Conservation (phyloP, 2,797 vertebrate species). For the Jordanella pulchra region DNA sequence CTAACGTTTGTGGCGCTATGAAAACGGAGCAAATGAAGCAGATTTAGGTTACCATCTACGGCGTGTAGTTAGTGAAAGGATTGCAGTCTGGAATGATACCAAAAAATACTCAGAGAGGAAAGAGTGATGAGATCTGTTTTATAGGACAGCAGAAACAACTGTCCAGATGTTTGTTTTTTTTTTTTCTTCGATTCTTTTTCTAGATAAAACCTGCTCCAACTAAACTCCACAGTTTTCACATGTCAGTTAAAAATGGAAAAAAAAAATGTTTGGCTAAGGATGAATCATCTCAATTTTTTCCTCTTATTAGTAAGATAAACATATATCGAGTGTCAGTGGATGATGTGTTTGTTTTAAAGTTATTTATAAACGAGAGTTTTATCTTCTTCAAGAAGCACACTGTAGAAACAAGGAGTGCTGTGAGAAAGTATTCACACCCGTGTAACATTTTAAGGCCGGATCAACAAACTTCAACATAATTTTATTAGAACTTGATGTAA, state of each 20-base stretch:
- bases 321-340: slow-evolving; percentile 37
- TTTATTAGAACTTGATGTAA: neutral
- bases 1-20: slow-evolving; percentile 6
- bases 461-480: neutral
- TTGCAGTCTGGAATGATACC: neutral
- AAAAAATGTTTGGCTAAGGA: slow-evolving; percentile 24
- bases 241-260: slow-evolving; percentile 30
- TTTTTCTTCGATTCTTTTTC: neutral
- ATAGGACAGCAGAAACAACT: slow-evolving; percentile 13
- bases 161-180: slow-evolving; percentile 1
- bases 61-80: neutral
- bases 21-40: neutral
- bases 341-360: slow-evolving; percentile 12
- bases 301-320: slow-evolving; percentile 38
- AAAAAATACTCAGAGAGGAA: slow-evolving; percentile 1
- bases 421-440: neutral
- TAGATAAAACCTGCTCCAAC: slow-evolving; percentile 15
- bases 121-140: slow-evolving; percentile 27
- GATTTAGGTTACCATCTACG: neutral
- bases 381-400: neutral
- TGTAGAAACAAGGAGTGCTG: neutral
- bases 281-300: slow-evolving; percentile 19
- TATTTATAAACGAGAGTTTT: neutral
- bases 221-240: slow-evolving; percentile 21
- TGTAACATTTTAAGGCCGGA: neutral